Evolutionary conservation across 2,113 vertebrate genomes (phyloP), one percentile per base, ranked within the genome.

Genomic region (Eira barbara): DNA sequence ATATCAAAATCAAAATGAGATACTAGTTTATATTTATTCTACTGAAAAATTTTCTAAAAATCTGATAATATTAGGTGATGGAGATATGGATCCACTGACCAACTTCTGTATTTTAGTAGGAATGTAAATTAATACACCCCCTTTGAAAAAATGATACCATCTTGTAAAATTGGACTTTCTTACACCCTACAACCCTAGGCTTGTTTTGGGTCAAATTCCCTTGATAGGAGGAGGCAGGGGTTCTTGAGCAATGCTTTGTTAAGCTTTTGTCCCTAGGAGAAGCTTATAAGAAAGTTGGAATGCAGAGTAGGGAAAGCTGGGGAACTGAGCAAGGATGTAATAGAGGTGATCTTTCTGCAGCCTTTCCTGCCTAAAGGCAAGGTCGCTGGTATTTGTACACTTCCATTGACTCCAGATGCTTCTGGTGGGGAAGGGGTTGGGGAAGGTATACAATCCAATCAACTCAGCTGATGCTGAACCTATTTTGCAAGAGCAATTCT

Each of bases 81-180:
- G n/a, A 63, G n/a, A 25, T 80, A 4, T 2, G 1, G 1, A 21
- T 57, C 21, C 36, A 36, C 1, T 25, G 23, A 55, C 0, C 6
- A 6, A 65, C 5, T 63, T 90, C 13, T 7, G 31, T 45, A 11
- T 73, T 73, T 17, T 45, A 10, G 5, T 52, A 20, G 61, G 7
- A 80, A 86, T 71, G 20, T 25, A 59, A 79, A 76, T 65, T 73
- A 74, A 65, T 11, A 74, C 11, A 61, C 36, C 0, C 12, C 31
- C 17, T 88, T 85, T 82, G 55, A 45, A 82, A 92, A 88, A 31
- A 1, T 36, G 31, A 73, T 11, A 80, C 2, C 6, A 1, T 55
- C 25, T 36, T 88, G 7, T 36, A 55, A 36, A 73, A 55, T 45
- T 73, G 29, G 74, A 42, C 21, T 79, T 82, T 81, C 15, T 34